Conservation (phyloP, 1,140 invertebrate species). For the Halyomorpha halys region DNA sequence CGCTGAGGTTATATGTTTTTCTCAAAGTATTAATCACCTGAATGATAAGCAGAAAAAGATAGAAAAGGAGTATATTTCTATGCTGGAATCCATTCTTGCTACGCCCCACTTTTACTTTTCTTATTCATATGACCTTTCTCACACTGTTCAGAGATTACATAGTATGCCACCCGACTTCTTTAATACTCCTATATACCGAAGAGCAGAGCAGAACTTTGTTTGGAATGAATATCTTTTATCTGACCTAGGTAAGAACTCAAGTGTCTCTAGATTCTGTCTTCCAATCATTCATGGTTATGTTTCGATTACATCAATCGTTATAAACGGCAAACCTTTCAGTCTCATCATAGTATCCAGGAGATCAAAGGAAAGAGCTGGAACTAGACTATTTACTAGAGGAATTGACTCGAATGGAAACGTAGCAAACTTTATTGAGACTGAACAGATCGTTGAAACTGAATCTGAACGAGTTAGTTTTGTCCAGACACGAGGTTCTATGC, state of each 20-base stretch:
- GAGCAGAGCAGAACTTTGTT: slow-evolving; percentile 1
- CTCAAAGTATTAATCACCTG: slow-evolving; percentile 70
- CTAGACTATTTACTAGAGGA: slow-evolving; percentile 48
- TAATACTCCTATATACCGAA: neutral
- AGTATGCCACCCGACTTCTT: slow-evolving; percentile 75
- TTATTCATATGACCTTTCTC: slow-evolving; percentile 88
- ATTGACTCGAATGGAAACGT: too few species aligned
- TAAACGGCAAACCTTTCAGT: slow-evolving; percentile 70
- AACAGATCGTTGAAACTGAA: slow-evolving; percentile 67
- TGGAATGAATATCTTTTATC: slow-evolving; percentile 2
- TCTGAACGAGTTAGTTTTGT: slow-evolving; percentile 75
- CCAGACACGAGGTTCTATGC: slow-evolving; percentile 89
- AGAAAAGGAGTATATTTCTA: slow-evolving; percentile 67
- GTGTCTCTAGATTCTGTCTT: neutral
- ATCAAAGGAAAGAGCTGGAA: slow-evolving; percentile 66
- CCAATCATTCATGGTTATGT: neutral
- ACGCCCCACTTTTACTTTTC: too few species aligned
- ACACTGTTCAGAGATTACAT: slow-evolving; percentile 79
- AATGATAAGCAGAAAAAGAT: slow-evolving; percentile 61
- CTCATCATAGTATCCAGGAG: slow-evolving; percentile 81
- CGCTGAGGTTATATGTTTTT: slow-evolving; percentile 79
- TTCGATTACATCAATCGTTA: slow-evolving; percentile 61
- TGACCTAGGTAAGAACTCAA: neutral
- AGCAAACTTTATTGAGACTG: slow-evolving; percentile 95
- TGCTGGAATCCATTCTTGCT: slow-evolving; percentile 67